Percentiles rank a stretch among this genome's conserved stretches.
These are phyloP conservation scores for Eospalax fontanierii DNA, from an alignment of 2,797 vertebrate species.

Conservation along the genomic window DNA sequence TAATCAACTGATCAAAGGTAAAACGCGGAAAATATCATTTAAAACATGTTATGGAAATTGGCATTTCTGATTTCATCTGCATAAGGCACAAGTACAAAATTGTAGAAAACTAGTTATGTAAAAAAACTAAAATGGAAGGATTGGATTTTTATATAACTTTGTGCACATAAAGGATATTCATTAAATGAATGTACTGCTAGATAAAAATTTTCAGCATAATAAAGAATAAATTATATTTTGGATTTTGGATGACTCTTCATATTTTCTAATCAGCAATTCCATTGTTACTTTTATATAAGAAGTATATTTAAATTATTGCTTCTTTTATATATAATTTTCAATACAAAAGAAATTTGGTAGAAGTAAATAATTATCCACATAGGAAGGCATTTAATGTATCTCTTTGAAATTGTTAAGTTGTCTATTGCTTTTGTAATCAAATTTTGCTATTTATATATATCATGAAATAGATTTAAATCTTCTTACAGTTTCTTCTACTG, in stretches of 20 bases:
- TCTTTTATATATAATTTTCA: no score
- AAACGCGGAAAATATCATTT: conserved; percentile 36
- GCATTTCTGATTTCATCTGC: conserved; percentile 58
- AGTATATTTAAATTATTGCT: neutral
- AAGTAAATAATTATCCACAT: no score
- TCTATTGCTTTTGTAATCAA: no score
- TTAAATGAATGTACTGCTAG: neutral
- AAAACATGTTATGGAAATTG: conserved; percentile 49
- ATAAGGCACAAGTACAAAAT: conserved; percentile 56
- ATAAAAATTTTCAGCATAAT: conserved; percentile 43
- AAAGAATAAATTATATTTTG: conserved; percentile 25
- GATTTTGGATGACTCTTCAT: neutral
- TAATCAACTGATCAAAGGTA: conserved; percentile 56
- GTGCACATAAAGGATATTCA: neutral
- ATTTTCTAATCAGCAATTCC: conserved; percentile 11
- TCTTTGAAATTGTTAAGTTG: no score
- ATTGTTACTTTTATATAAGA: conserved; percentile 12
- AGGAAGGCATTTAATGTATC: no score
- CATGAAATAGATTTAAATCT: no score
- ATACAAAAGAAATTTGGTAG: no score
- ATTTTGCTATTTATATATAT: no score
- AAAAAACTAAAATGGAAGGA: neutral
- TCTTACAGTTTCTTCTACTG: no score
- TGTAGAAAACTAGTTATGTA: neutral
- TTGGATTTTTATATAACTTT: neutral